These are phyloP conservation scores for Crotalus horridus DNA, from an alignment of 2,113 vertebrate genomes.

Conservation along the genomic window DNA sequence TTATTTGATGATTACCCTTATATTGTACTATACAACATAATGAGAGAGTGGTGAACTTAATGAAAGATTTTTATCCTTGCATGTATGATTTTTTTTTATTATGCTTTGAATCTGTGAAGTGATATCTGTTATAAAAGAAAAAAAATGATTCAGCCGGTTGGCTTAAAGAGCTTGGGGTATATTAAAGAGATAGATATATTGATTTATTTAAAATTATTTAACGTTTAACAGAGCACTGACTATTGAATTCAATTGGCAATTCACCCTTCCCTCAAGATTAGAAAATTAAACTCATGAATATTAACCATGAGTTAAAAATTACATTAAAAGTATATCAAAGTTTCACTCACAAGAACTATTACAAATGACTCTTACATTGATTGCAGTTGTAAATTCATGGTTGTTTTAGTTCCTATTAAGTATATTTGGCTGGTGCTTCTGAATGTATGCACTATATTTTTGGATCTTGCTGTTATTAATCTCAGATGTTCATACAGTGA, in stretches of 20 bases:
- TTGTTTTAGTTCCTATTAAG: not conserved
- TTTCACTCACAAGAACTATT: not conserved
- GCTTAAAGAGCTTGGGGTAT: too few species aligned
- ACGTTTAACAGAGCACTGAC: too few species aligned
- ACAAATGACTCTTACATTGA: not conserved
- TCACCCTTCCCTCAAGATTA: too few species aligned
- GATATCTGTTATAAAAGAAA: not conserved
- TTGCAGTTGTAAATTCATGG: not conserved
- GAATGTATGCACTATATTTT: not conserved
- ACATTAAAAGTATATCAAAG: not conserved
- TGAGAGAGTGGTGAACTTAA: too few species aligned
- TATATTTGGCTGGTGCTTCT: not conserved
- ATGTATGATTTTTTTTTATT: not conserved
- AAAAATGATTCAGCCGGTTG: too few species aligned
- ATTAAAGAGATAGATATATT: too few species aligned
- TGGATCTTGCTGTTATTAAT: not conserved
- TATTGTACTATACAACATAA: too few species aligned
- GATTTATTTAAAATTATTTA: too few species aligned
- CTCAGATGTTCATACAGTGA: not conserved
- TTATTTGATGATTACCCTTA: not conserved
- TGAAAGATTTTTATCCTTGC: not conserved
- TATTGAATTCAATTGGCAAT: too few species aligned
- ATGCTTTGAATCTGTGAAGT: not conserved
- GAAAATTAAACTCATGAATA: too few species aligned
- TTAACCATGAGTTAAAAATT: too few species aligned